These are phyloP conservation scores for Malacoraja senta DNA, from an alignment of 2,797 vertebrate genomes.

Conservation along the genomic window DNA sequence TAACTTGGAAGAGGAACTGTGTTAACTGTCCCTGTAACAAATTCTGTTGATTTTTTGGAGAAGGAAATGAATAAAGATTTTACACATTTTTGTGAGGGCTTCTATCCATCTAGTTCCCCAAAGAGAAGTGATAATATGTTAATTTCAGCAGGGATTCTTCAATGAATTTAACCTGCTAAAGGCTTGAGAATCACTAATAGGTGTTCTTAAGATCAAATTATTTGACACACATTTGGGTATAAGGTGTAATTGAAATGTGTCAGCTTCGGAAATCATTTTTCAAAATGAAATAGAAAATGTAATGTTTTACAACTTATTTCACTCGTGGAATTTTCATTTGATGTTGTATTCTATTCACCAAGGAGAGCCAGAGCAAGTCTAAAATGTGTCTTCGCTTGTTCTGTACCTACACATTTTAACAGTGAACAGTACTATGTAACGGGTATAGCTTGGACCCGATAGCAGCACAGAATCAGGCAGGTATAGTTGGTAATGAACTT, in stretches of 20 bases:
- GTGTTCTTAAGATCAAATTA: slow-evolving; percentile 3
- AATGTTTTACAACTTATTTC: slow-evolving; percentile 4
- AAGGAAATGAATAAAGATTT: not conserved
- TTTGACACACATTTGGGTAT: not conserved
- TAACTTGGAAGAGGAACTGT: not conserved
- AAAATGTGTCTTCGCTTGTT: not conserved
- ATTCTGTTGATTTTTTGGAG: not conserved
- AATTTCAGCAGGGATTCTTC: slow-evolving; percentile 21
- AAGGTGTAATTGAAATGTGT: not conserved
- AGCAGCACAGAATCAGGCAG: no score
- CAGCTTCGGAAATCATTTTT: not conserved
- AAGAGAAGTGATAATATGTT: not conserved
- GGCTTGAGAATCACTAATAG: not conserved
- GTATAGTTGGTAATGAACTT: no score
- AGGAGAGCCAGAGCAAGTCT: no score
- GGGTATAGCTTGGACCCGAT: no score
- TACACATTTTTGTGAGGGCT: not conserved
- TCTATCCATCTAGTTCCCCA: not conserved
- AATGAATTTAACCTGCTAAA: not conserved
- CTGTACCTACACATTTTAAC: not conserved
- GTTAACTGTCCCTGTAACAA: not conserved
- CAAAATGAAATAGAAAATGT: not conserved
- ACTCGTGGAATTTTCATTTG: not conserved
- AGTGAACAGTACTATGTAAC: not conserved
- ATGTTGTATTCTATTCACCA: not conserved